phyloP scores from a whole-genome alignment of 1,140 invertebrate species.

The Gerris buenoi region DNA sequence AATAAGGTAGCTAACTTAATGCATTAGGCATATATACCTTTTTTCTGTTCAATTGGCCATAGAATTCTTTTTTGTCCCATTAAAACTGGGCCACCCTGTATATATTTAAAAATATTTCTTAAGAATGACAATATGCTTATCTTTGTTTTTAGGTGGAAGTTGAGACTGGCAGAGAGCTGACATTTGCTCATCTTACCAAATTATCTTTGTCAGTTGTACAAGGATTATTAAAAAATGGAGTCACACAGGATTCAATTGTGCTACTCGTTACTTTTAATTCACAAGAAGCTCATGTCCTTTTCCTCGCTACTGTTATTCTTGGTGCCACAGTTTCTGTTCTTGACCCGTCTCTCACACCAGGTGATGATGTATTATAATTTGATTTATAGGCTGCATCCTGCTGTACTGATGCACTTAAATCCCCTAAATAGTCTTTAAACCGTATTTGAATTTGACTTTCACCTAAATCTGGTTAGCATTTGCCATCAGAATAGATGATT shows the following conservation, averaged over 20 bases:
- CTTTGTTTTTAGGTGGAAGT: conserved; percentile 12
- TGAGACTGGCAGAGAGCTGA: conserved; percentile 15
- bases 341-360: conserved; percentile 13
- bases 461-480: background rate
- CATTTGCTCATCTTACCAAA: conserved; percentile 12
- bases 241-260: conserved; percentile 3
- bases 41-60: background rate
- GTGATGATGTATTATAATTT: background rate
- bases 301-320: conserved; percentile 13
- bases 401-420: too few relatives aligned
- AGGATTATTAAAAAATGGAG: conserved; percentile 9
- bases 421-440: too few relatives aligned
- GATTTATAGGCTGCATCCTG: too few relatives aligned
- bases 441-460: background rate
- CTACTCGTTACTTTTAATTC: conserved; percentile 13
- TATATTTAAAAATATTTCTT: too few relatives aligned
- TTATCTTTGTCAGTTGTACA: conserved; percentile 14
- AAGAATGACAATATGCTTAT: background rate
- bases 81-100: too few relatives aligned
- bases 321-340: conserved; percentile 11
- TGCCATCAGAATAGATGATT: too few relatives aligned
- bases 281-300: conserved; percentile 13
- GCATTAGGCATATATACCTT: background rate
- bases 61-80: background rate
- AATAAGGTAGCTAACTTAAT: background rate